Conservation (phyloP, 2,888 invertebrate genomes). For the Leucania comma region DNA sequence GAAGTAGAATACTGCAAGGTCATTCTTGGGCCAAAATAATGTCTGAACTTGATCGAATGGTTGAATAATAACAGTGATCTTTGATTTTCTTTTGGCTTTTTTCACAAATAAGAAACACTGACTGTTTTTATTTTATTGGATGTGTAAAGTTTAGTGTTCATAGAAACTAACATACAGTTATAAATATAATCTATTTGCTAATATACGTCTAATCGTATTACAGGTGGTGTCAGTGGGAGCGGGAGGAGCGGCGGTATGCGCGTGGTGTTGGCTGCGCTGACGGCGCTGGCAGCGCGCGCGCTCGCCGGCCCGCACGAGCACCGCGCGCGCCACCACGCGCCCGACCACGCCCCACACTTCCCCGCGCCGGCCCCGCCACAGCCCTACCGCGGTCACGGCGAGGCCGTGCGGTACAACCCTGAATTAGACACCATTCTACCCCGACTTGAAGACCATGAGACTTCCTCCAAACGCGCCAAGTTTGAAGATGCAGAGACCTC, state of each 20-base stretch:
- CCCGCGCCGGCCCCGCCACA: slow-evolving; percentile 83
- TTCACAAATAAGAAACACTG: too few relatives aligned
- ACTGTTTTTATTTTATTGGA: too few relatives aligned
- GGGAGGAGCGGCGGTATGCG: slow-evolving; percentile 87
- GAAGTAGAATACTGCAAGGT: too few relatives aligned
- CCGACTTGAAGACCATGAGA: slow-evolving; percentile 84
- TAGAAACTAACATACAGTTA: too few relatives aligned
- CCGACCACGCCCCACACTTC: slow-evolving; percentile 83
- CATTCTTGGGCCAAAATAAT: too few relatives aligned
- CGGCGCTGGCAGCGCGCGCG: slow-evolving; percentile 87
- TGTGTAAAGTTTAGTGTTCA: too few relatives aligned
- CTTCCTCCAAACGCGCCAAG: slow-evolving; percentile 83
- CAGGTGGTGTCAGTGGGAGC: slow-evolving; percentile 86
- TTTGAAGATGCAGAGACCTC: slow-evolving; percentile 81
- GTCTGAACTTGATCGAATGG: too few relatives aligned
- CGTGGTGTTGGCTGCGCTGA: slow-evolving; percentile 87
- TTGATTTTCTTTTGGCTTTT: too few relatives aligned
- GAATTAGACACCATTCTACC: slow-evolving; percentile 89
- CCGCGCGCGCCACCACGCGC: slow-evolving; percentile 88
- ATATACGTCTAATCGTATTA: slow-evolving; percentile 51
- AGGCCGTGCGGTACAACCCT: slow-evolving; percentile 90
- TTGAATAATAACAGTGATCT: too few relatives aligned
- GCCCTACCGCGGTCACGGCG: slow-evolving; percentile 90
- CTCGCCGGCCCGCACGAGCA: slow-evolving; percentile 88
- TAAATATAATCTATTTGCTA: background rate